Conservation (phyloP, 2,888 invertebrate genomes). For the Cenopis cana region DNA sequence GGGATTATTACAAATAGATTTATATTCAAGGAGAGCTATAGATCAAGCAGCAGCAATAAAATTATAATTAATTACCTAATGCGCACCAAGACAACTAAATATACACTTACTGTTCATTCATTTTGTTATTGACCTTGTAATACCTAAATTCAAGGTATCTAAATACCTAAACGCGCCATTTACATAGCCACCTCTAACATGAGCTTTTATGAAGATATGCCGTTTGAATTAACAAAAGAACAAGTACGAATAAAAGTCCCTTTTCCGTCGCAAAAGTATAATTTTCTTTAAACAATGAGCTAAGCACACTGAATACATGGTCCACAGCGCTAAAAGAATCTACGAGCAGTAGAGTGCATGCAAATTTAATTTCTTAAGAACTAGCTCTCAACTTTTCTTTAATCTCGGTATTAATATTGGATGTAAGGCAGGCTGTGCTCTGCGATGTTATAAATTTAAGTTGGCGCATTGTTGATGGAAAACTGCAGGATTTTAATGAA, state of each 20-base stretch:
- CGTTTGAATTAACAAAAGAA: not conserved
- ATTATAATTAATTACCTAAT: no score
- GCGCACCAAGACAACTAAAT: no score
- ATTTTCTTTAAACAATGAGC: slow-evolving; percentile 33
- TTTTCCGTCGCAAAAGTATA: slow-evolving; percentile 13
- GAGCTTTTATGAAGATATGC: not conserved
- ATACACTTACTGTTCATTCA: no score
- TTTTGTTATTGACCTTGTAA: no score
- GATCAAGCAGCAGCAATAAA: no score
- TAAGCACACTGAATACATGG: slow-evolving; percentile 38
- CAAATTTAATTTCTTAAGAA: slow-evolving; percentile 45
- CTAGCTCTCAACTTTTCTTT: slow-evolving; percentile 43
- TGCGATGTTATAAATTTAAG: slow-evolving; percentile 28
- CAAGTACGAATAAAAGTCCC: not conserved
- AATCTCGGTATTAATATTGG: slow-evolving; percentile 44
- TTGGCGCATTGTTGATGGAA: slow-evolving; percentile 11
- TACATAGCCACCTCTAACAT: no score
- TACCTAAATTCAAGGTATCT: no score
- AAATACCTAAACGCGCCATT: no score
- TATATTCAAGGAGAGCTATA: no score
- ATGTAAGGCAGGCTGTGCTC: slow-evolving; percentile 32
- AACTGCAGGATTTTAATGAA: not conserved
- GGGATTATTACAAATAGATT: no score
- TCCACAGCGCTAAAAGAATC: slow-evolving; percentile 34
- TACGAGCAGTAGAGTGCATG: slow-evolving; percentile 40